A percentile compares a stretch with the other conserved stretches of the same genome.
Evolutionary conservation across 1,140 invertebrate genomes (phyloP).

Genomic region (Himalopsyche phryganea): DNA sequence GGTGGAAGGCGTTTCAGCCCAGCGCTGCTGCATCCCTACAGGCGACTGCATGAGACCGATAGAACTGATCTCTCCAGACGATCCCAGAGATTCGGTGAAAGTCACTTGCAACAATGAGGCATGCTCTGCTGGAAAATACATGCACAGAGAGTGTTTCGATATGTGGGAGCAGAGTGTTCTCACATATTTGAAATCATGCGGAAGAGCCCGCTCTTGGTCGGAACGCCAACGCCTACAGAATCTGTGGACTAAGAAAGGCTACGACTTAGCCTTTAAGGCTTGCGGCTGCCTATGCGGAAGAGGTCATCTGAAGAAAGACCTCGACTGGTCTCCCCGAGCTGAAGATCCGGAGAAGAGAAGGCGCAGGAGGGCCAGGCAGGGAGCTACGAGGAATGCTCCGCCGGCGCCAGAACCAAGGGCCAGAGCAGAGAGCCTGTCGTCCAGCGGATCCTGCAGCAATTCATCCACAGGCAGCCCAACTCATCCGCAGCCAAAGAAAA

Average conservation of each 20-base stretch:
- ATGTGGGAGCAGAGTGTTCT: slow-evolving; percentile 87
- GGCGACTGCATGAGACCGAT: slow-evolving; percentile 70
- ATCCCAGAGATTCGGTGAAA: slow-evolving; percentile 76
- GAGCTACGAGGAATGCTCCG: slow-evolving; percentile 56
- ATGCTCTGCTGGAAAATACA: slow-evolving; percentile 81
- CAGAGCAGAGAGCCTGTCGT: slow-evolving; percentile 67
- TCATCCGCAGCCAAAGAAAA: slow-evolving; percentile 62
- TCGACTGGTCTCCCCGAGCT: slow-evolving; percentile 79
- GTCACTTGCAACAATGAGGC: slow-evolving; percentile 95
- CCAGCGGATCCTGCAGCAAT: slow-evolving; percentile 55
- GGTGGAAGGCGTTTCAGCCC: slow-evolving; percentile 19
- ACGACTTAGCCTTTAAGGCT: slow-evolving; percentile 88
- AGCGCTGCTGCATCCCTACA: slow-evolving; percentile 73
- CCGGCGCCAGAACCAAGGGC: slow-evolving; percentile 62
- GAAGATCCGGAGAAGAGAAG: slow-evolving; percentile 74
- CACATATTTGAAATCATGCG: slow-evolving; percentile 83
- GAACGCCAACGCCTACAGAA: slow-evolving; percentile 91
- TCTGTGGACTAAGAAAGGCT: slow-evolving; percentile 96
- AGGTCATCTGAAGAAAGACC: slow-evolving; percentile 90
- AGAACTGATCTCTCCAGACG: slow-evolving; percentile 59
- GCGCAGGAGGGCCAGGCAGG: slow-evolving; percentile 59
- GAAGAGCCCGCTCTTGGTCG: slow-evolving; percentile 87
- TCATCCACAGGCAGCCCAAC: slow-evolving; percentile 49
- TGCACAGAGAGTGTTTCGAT: slow-evolving; percentile 95
- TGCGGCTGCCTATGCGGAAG: slow-evolving; percentile 84